A percentile compares a stretch with the other conserved stretches of the same genome.
Evolutionary conservation across 2,113 vertebrate genomes (phyloP).

Genomic region (Melanerpes formicivorus): DNA sequence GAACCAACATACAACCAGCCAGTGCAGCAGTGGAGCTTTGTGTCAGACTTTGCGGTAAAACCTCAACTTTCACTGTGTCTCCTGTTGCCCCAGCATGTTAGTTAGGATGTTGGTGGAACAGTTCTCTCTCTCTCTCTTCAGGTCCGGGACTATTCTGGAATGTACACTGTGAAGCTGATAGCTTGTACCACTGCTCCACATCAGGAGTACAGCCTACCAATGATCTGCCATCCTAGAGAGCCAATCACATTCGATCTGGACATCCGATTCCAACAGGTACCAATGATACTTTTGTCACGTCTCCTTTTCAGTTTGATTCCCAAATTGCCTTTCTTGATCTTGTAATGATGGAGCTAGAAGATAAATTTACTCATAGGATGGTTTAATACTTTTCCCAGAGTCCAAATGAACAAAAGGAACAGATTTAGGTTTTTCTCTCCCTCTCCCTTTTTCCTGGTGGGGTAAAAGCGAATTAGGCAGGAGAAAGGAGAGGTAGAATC

Average conservation of each 20-base stretch:
- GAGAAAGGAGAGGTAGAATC: too few relatives aligned
- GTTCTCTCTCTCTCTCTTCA: slow-evolving; percentile 29
- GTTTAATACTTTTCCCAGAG: too few relatives aligned
- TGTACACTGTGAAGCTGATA: slow-evolving; percentile 86
- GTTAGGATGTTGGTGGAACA: neutral
- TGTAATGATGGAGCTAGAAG: neutral
- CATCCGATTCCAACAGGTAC: slow-evolving; percentile 95
- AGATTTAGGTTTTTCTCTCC: too few relatives aligned
- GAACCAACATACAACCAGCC: slow-evolving; percentile 90
- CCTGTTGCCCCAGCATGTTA: neutral
- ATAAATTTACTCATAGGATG: too few relatives aligned
- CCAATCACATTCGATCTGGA: slow-evolving; percentile 89
- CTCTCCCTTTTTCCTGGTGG: too few relatives aligned
- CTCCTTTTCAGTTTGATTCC: neutral
- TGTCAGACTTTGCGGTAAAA: slow-evolving; percentile 92
- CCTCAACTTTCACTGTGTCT: neutral
- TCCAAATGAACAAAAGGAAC: too few relatives aligned
- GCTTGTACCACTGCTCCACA: slow-evolving; percentile 84
- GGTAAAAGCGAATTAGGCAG: too few relatives aligned
- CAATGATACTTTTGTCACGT: rapidly evolving
- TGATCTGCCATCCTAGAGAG: slow-evolving; percentile 89
- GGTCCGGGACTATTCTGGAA: slow-evolving; percentile 95
- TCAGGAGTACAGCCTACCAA: slow-evolving; percentile 84
- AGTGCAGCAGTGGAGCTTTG: slow-evolving; percentile 91
- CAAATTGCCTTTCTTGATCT: neutral